Conservation (phyloP, 2,888 invertebrate species). For the Tipula helvola region DNA sequence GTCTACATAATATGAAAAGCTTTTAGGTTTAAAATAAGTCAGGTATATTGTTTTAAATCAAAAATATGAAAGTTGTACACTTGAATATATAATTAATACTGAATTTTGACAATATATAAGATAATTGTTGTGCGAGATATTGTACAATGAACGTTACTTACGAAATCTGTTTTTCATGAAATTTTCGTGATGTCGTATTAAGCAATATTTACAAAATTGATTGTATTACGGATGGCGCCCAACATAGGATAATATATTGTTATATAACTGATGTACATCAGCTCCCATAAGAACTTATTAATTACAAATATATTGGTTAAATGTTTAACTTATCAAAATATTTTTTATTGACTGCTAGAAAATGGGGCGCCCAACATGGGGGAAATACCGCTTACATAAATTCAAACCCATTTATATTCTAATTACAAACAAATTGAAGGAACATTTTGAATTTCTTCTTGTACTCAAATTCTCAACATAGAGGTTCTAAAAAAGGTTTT, state of each 20-base stretch:
- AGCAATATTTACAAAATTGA: no score
- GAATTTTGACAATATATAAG: background rate
- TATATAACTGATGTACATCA: no score
- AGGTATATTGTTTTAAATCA: background rate
- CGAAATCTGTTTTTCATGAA: background rate
- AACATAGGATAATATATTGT: no score
- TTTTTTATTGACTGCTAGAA: no score
- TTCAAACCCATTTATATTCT: background rate
- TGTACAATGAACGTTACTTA: background rate
- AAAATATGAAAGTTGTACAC: background rate
- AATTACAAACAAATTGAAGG: background rate
- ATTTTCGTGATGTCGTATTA: background rate
- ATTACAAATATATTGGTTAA: no score
- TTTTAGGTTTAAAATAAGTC: background rate
- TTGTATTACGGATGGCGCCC: no score
- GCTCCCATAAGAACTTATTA: no score
- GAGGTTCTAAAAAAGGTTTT: background rate
- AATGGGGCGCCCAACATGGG: background rate
- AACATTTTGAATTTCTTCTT: background rate
- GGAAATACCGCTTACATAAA: background rate
- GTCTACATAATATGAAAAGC: background rate
- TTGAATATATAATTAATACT: background rate
- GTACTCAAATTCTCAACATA: background rate
- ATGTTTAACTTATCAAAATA: no score
- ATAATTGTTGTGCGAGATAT: background rate